phyloP scores from a whole-genome alignment of 2,797 vertebrate genomes.

The Lepidocolaptes lacrymiger region DNA sequence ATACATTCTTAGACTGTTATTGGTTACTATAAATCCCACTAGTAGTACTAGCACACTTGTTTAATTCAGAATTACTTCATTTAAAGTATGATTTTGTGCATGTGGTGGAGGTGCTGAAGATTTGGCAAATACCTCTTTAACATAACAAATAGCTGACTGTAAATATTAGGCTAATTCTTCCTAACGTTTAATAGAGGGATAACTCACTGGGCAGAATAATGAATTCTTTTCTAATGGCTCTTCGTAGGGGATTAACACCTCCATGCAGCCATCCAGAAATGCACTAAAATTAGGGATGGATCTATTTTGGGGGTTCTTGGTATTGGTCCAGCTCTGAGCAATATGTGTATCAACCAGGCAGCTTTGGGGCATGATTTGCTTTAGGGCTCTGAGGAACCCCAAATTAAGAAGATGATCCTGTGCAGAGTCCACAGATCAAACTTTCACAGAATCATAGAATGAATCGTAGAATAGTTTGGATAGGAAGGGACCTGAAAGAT shows the following conservation, averaged over 20 bases:
- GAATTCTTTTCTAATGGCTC: conserved; percentile 52
- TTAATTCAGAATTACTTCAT: conserved; percentile 73
- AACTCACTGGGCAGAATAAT: conserved; percentile 61
- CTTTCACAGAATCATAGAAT: neutral
- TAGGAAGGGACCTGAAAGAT: neutral
- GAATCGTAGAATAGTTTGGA: neutral
- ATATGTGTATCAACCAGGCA: neutral
- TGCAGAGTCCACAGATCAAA: neutral
- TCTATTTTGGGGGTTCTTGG: neutral
- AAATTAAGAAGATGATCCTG: rapidly evolving
- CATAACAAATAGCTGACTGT: conserved; percentile 59
- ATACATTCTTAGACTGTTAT: conserved; percentile 57
- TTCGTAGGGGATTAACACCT: conserved; percentile 19
- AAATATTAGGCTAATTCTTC: conserved; percentile 70
- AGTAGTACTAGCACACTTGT: conserved; percentile 50
- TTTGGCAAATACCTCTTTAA: conserved; percentile 68
- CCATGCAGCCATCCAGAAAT: neutral
- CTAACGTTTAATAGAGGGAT: conserved; percentile 55
- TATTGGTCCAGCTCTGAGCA: neutral
- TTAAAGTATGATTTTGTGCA: conserved; percentile 61
- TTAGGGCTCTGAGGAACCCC: neutral
- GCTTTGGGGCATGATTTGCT: neutral
- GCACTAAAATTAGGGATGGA: neutral
- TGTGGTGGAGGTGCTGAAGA: conserved; percentile 51
- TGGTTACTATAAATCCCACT: conserved; percentile 66